Percentiles rank a stretch among this genome's conserved stretches.
These are phyloP conservation scores for Euura lappo DNA, from an alignment of 1,140 invertebrate genomes.

Conservation along the genomic window DNA sequence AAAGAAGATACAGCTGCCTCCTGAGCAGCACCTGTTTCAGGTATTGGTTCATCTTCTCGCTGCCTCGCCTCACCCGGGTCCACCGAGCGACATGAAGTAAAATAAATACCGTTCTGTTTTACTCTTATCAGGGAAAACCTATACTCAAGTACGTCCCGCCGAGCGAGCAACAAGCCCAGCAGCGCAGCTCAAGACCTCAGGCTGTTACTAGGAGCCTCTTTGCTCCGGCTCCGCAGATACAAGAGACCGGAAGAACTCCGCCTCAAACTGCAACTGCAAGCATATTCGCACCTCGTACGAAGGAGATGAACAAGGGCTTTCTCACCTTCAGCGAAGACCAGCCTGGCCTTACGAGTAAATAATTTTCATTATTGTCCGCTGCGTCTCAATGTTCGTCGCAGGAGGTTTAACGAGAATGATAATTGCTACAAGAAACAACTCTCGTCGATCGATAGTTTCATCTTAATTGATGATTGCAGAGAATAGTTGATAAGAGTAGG, in stretches of 20 bases:
- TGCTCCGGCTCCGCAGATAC: slow-evolving; percentile 38
- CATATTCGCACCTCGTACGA: slow-evolving; percentile 83
- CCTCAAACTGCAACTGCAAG: slow-evolving; percentile 74
- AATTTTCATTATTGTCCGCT: background rate
- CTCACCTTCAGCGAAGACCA: slow-evolving; percentile 87
- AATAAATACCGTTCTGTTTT: background rate
- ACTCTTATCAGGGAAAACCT: slow-evolving; percentile 39
- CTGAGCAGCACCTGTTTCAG: background rate
- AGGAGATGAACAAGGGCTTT: slow-evolving; percentile 94
- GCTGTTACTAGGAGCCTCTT: slow-evolving; percentile 54
- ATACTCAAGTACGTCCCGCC: slow-evolving; percentile 43
- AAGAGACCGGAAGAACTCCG: slow-evolving; percentile 51
- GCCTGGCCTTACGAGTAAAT: slow-evolving; percentile 83
- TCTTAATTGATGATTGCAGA: too few relatives aligned
- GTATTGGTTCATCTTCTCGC: background rate
- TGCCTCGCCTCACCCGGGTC: background rate
- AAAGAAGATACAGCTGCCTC: background rate
- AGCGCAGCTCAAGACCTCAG: slow-evolving; percentile 29
- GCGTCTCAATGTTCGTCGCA: too few relatives aligned
- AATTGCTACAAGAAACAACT: too few relatives aligned
- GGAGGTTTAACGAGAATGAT: too few relatives aligned
- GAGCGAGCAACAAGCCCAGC: slow-evolving; percentile 49
- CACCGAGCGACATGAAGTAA: background rate
- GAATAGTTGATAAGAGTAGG: too few relatives aligned
- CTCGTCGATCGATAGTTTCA: too few relatives aligned